phyloP scores from a whole-genome alignment of 2,888 invertebrate species.

The Nebria salina region DNA sequence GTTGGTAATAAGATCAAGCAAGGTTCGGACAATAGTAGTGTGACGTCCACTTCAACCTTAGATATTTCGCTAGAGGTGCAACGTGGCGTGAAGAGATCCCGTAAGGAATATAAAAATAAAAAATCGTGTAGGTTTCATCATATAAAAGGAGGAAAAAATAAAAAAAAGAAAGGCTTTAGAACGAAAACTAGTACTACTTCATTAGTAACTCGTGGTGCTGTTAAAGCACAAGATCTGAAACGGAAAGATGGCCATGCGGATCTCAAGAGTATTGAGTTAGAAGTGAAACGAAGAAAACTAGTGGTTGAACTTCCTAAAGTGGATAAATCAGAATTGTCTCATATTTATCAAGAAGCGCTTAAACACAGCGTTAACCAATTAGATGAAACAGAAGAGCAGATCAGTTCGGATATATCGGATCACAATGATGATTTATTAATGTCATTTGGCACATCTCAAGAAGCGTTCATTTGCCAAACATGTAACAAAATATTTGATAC shows the following conservation, averaged over 20 bases:
- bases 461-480: slow-evolving; percentile 38
- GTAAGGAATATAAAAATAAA: not conserved
- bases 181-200: not conserved
- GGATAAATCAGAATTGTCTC: not conserved
- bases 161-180: not conserved
- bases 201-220: not conserved
- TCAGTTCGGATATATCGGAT: not conserved
- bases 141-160: not conserved
- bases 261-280: not conserved
- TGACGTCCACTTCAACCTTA: not conserved
- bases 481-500: slow-evolving; percentile 41
- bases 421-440: slow-evolving; percentile 19
- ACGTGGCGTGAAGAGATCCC: not conserved
- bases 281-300: not conserved
- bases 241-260: not conserved
- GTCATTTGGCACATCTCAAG: not conserved
- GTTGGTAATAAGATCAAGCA: no score
- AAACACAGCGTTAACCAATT: not conserved
- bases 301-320: not conserved
- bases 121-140: not conserved
- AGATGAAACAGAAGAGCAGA: not conserved
- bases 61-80: not conserved
- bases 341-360: not conserved
- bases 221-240: not conserved
- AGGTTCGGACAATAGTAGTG: not conserved